phyloP scores from a whole-genome alignment of 2,113 vertebrate genomes.

The Sander lucioperca region DNA sequence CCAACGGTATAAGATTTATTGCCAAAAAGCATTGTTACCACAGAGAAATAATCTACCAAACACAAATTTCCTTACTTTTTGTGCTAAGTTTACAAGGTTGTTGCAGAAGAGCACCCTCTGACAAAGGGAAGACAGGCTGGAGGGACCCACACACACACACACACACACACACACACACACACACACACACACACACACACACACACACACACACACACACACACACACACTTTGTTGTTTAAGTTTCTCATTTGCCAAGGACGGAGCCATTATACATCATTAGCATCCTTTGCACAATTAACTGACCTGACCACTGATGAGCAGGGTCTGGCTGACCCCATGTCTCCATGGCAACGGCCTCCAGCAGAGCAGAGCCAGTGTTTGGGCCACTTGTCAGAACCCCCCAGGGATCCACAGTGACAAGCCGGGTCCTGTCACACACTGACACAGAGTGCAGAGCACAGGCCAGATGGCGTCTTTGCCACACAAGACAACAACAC shows the following conservation, averaged over 20 bases:
- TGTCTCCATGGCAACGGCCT: slow-evolving; percentile 81
- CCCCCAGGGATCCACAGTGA: slow-evolving; percentile 21
- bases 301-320: slow-evolving; percentile 81
- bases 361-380: slow-evolving; percentile 78
- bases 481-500: slow-evolving; percentile 43
- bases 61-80: too few relatives aligned
- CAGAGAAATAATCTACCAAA: too few relatives aligned
- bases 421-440: slow-evolving; percentile 70
- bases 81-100: too few relatives aligned
- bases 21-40: too few relatives aligned
- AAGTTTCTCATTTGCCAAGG: slow-evolving; percentile 44
- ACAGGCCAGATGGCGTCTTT: slow-evolving; percentile 77
- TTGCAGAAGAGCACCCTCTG: too few relatives aligned
- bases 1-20: too few relatives aligned
- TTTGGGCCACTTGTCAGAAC: slow-evolving; percentile 75
- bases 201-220: background rate
- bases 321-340: slow-evolving; percentile 82
- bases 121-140: slow-evolving; percentile 28
- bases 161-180: background rate
- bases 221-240: background rate
- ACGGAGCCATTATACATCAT: slow-evolving; percentile 50
- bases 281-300: slow-evolving; percentile 47
- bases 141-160: slow-evolving; percentile 66
- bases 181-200: background rate
- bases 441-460: slow-evolving; percentile 72